Evolutionary conservation across 2,797 vertebrate genomes (phyloP).

Genomic region (Pyrrhura leucotis): DNA sequence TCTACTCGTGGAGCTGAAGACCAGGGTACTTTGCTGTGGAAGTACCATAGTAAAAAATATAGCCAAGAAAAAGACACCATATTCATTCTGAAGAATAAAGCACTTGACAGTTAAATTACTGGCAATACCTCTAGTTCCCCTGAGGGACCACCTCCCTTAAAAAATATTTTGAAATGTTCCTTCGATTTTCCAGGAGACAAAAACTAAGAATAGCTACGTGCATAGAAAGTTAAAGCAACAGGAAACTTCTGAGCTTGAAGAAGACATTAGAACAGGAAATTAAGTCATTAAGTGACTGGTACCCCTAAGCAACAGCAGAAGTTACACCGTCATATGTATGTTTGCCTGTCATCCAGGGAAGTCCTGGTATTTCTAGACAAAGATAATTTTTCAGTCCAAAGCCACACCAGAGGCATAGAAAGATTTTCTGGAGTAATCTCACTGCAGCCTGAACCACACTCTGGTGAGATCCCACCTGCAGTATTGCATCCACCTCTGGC

Average conservation of each 20-base stretch:
- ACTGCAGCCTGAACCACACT: not conserved
- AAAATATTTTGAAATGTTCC: not conserved
- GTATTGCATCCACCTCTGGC: not conserved
- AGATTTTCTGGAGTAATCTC: not conserved
- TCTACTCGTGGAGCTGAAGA: not conserved
- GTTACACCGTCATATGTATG: fast-evolving
- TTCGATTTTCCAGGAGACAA: not conserved
- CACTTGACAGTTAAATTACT: not conserved
- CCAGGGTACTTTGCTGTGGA: not conserved
- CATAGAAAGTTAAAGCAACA: not conserved
- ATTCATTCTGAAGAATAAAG: constrained; percentile 1
- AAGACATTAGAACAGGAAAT: not conserved
- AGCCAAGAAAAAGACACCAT: not conserved
- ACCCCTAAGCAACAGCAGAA: not conserved
- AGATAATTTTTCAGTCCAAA: not conserved
- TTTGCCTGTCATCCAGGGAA: not conserved
- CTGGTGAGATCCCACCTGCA: not conserved
- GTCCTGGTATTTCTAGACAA: not conserved
- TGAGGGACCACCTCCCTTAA: not conserved
- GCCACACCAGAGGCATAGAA: not conserved
- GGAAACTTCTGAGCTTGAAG: not conserved
- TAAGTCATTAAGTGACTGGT: not conserved
- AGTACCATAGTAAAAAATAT: not conserved
- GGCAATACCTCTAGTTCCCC: not conserved
- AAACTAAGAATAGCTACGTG: not conserved